Percentiles rank a stretch among this genome's conserved stretches.
Evolutionary conservation across 2,797 vertebrate species (phyloP).

Genomic region (Catamblyrhynchus diadema): DNA sequence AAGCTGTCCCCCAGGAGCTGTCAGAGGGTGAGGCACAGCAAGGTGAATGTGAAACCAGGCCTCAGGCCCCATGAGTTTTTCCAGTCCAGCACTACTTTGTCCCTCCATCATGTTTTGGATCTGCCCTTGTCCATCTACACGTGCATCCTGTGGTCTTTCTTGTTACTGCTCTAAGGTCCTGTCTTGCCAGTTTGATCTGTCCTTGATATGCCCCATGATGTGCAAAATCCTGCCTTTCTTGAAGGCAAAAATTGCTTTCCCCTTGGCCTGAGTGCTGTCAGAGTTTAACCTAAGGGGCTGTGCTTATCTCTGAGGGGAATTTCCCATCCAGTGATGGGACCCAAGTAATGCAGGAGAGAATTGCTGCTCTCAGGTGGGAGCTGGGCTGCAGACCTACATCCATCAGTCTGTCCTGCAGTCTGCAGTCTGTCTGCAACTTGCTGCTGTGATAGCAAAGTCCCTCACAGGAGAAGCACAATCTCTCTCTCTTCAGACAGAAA

Average conservation of each 20-base stretch:
- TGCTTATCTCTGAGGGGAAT: not conserved
- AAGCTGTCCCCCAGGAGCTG: not conserved
- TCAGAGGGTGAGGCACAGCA: not conserved
- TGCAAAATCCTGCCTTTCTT: not conserved
- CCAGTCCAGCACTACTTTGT: not conserved
- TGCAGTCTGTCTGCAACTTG: not conserved
- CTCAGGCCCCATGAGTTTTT: not conserved
- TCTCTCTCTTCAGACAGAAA: not conserved
- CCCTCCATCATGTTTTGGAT: not conserved
- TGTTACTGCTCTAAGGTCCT: not conserved
- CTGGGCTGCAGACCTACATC: not conserved
- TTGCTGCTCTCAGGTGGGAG: not conserved
- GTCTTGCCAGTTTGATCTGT: not conserved
- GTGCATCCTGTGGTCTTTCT: not conserved
- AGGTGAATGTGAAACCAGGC: not conserved
- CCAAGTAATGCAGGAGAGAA: not conserved
- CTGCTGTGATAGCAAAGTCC: not conserved
- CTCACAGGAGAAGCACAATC: not conserved
- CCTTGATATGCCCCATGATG: accelerated
- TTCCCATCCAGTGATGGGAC: not conserved
- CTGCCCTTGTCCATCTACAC: not conserved
- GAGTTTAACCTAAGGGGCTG: not conserved
- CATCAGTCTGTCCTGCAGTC: not conserved
- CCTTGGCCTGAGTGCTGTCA: not conserved
- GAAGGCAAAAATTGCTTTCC: not conserved